Evolutionary conservation across 2,888 invertebrate genomes (phyloP), one percentile per base, ranked within the genome.

Genomic region (Machimus rusticus): DNA sequence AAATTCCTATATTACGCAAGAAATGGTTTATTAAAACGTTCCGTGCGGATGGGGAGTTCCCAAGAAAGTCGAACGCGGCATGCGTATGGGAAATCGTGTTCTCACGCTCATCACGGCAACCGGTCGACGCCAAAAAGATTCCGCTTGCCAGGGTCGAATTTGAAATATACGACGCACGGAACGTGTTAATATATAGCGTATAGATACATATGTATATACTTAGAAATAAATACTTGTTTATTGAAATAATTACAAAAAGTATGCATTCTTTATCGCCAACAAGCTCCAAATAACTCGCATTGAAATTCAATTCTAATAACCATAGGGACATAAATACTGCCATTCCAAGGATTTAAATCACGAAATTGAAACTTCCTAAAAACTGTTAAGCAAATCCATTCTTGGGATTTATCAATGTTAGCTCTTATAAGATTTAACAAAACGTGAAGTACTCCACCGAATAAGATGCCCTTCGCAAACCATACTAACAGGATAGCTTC

Each of bases 391-490:
- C 78, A 78, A 78, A 78, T 78, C 78, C 39, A 78, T 78, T 23
- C 78, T 19, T 6, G 43, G 23, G 78, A 78, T 23, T 43, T 78
- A 39, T 39, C 78, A 78, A 16, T 78, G 78, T 78, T 78, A 78
- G 43, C 78, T 78, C 43, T 78, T 78, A 43, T 78, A 78, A 78
- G 78, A 78, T 78, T 78, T 43, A 78, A 78, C 78, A 78, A 39
- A 43, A 78, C 43, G 43, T 78, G 37, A 78, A 78, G 43, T 78
- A 78, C 78, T 46, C 39, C 37, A 37, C 39, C 78, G 43, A 78
- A 78, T 23, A 43, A 78, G 39, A 78, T 23, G 39, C 78, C 78
- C 78, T 39, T 78, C 46, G 78, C 43, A 43, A 66, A 66, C 66
- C 66, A 66, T 78, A 23, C 43, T 43, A 78, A 43, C 43, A 43